A percentile compares a stretch with the other conserved stretches of the same genome.
phyloP scores from a whole-genome alignment of 2,888 invertebrate genomes.

The Slavum lentiscoides region DNA sequence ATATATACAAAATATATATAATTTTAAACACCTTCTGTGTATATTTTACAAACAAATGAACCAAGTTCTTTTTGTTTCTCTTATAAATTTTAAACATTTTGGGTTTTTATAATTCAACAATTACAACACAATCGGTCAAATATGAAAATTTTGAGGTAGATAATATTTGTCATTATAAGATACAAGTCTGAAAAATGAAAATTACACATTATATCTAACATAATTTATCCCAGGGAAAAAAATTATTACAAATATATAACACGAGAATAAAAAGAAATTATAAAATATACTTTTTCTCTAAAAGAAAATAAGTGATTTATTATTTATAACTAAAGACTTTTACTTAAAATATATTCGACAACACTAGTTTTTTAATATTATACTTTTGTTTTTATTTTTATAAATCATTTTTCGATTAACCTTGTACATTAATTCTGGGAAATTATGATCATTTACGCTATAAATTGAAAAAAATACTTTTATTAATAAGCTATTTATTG shows the following conservation, averaged over 20 bases:
- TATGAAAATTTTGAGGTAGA: constrained; percentile 34
- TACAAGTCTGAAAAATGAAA: constrained; percentile 8
- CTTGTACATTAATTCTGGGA: constrained; percentile 1
- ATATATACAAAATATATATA: constrained; percentile 21
- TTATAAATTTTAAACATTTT: constrained; percentile 5
- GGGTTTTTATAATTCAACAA: neutral
- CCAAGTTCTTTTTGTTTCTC: neutral
- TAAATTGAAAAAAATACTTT: neutral
- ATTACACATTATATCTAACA: neutral
- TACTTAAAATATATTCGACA: neutral
- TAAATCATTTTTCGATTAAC: neutral
- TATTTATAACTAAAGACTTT: neutral
- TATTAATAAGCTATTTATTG: too few species aligned
- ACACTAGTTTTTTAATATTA: neutral
- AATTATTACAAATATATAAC: neutral
- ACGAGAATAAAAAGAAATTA: neutral
- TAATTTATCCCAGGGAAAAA: neutral
- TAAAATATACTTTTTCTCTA: neutral
- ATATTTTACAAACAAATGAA: neutral
- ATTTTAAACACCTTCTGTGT: too few species aligned
- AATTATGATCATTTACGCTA: neutral
- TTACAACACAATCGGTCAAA: neutral
- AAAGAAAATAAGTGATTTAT: neutral
- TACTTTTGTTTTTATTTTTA: neutral
- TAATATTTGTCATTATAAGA: constrained; percentile 9